Base-by-base conservation (phyloP, 2,797 vertebrate species). In the Monodelphis domestica region DNA sequence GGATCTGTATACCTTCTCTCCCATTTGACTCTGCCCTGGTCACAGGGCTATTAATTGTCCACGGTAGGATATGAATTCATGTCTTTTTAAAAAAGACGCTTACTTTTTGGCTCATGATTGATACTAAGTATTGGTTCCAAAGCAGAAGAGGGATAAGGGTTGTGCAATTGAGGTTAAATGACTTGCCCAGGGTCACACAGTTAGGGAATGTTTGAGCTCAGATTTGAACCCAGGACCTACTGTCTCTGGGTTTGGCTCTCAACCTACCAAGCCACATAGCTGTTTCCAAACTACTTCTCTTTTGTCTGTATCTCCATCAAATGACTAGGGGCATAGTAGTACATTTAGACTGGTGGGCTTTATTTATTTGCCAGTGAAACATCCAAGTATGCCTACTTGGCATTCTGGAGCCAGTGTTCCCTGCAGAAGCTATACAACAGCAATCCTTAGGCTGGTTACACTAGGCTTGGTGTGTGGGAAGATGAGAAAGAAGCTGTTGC, bases 401-500 rank as follows among this genome's bases (percentile, higher is more conserved):
- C 38, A 45, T 26, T 9, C 38, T 45, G 70, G 3, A 45, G 38
- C 21, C 38, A 28, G 38, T 26, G 24, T 84, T 50, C 26, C 38
- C 38, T 84, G 70, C 0, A 38, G 38, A 9, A 3, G 9, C 70
- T 45, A 78, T 78, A 2, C 38, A 11, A 11, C 70, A 45, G 38
- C 38, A 84, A 50, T 84, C 3, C 38, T 38, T 84, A 24, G 59
- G 51, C 93, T 91, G 24, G 96, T 24, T 95, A 91, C 94, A 92
- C 91, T 90, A 96, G 56, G 52, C 14, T 45, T 91, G 38, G 92
- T 91, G 97, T 95, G 93, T 94, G 90, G 90, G 93, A 97, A 97
- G 90, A 91, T 89, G 90, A 94, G 55, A 88, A 92, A 94, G 91
- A 93, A 94, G 92, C 54, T 78, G 89, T 94, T 98, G 94, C 63